Base-by-base conservation (phyloP, 2,888 invertebrate genomes). In the Onthophagus sagittarius region DNA sequence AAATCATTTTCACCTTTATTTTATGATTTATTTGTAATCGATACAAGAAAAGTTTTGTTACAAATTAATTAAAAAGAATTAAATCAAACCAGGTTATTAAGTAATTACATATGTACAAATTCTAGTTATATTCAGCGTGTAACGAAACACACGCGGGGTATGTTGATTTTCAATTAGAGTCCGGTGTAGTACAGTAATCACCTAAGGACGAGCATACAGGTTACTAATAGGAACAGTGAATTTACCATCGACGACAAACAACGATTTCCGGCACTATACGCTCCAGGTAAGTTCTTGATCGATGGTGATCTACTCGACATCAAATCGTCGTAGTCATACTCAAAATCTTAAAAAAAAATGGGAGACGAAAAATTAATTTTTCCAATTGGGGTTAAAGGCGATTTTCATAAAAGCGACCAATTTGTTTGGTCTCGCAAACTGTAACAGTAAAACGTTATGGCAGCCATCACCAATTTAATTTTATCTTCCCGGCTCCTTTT, bases 231-330 rank as follows among this genome's bases (percentile, higher is more conserved):
- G 72, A 77, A 71, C 14, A 70, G 62, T 69, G 74, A 14, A 62
- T 39, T 67, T 14, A 74, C 63, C 62, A 71, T 39, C 23, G 63
- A 63, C n/a, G 69, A 63, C 6, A 70, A 53, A 39, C 67, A 75
- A 13, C 23, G n/a, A 9, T 32, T 32, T 23, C 67, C 67, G 72
- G 78, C 77, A 77, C 84, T 84, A 80, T 80, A 83, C 33, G 84
- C 83, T 75, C 84, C 85, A 32, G 85, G 85, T 62, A 85, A 85
- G 76, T 84, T 84, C 70, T 82, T 83, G 73, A 85, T 83, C 70
- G 84, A 83, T 14, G 85, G 85, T 39, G 86, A 85, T 13, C 84
- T 83, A 77, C 84, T 83, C 65, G 85, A 85, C 13, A 85, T 81
- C 74, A 84, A 80, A 23, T 82, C 83, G 72, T 86, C 85, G 78